Percentiles rank a stretch among this genome's conserved stretches.
Conservation (phyloP, 2,113 vertebrate species). For the Hippocampus zosterae region DNA sequence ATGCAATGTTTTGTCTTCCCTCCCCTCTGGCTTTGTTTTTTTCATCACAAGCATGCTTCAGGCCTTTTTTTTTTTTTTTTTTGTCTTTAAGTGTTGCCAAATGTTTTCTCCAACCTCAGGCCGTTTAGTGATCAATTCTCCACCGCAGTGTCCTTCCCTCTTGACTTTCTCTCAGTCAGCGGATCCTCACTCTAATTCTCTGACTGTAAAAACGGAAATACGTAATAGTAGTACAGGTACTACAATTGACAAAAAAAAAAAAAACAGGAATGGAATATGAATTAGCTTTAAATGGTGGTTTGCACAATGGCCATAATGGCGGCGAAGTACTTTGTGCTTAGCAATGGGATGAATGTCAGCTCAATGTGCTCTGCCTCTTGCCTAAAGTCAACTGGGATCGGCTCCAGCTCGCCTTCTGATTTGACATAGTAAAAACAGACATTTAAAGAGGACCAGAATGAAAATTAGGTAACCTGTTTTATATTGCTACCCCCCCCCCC, state of each 20-base stretch:
- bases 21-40: conserved; percentile 23
- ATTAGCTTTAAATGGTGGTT: too few species aligned
- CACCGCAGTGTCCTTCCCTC: conserved; percentile 12
- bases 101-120: conserved; percentile 26
- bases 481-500: not conserved
- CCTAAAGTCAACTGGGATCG: not conserved
- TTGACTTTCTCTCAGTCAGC: conserved; percentile 11
- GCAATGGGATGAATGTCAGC: too few species aligned
- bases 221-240: not conserved
- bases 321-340: too few species aligned
- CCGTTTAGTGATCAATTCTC: conserved; percentile 24
- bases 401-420: not conserved
- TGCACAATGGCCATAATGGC: too few species aligned
- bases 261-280: not conserved
- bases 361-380: too few species aligned
- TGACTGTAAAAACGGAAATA: not conserved
- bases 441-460: not conserved
- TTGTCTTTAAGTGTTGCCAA: conserved; percentile 43
- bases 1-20: conserved; percentile 15
- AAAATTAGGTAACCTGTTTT: not conserved
- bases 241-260: not conserved
- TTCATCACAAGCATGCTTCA: conserved; percentile 17
- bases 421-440: conserved; percentile 15
- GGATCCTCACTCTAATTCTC: conserved; percentile 13
- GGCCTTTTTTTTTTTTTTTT: conserved; percentile 20